phyloP scores from a whole-genome alignment of 1,140 invertebrate species.

The Drosophila carrolli region DNA sequence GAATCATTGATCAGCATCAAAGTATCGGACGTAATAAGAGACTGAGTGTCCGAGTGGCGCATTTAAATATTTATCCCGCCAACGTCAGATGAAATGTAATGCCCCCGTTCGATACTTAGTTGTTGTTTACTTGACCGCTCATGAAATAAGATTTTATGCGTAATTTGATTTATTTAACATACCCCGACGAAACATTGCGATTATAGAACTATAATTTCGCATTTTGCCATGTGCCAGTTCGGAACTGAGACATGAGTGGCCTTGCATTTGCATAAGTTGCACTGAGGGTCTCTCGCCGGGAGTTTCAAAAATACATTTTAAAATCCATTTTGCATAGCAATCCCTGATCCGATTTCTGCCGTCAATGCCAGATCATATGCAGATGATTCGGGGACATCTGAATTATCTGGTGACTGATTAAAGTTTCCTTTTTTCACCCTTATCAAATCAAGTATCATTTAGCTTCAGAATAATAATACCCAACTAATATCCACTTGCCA shows the following conservation, averaged over 20 bases:
- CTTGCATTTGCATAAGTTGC: conserved; percentile 31
- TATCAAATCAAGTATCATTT: background rate
- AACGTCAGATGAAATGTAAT: conserved; percentile 47
- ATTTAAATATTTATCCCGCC: conserved; percentile 54
- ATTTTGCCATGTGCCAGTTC: conserved; percentile 36
- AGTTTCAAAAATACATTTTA: background rate
- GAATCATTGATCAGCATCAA: conserved; percentile 4
- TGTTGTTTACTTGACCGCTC: conserved; percentile 35
- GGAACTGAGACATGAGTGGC: conserved; percentile 12
- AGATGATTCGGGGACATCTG: background rate
- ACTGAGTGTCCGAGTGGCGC: conserved; percentile 4
- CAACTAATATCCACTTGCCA: conserved; percentile 23
- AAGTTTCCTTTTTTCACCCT: background rate
- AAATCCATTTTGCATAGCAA: conserved; percentile 6
- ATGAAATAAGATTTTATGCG: conserved; percentile 57
- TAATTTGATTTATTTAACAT: conserved; percentile 65
- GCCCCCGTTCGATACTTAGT: conserved; percentile 2
- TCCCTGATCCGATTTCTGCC: conserved; percentile 2
- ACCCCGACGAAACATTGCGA: conserved; percentile 20
- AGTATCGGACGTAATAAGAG: conserved; percentile 51
- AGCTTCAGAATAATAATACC: conserved; percentile 25
- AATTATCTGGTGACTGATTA: background rate
- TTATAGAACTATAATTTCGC: conserved; percentile 54
- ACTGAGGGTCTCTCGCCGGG: background rate
- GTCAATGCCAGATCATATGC: conserved; percentile 8